Evolutionary conservation across 2,113 vertebrate species (phyloP).

Genomic region (Sapajus apella): DNA sequence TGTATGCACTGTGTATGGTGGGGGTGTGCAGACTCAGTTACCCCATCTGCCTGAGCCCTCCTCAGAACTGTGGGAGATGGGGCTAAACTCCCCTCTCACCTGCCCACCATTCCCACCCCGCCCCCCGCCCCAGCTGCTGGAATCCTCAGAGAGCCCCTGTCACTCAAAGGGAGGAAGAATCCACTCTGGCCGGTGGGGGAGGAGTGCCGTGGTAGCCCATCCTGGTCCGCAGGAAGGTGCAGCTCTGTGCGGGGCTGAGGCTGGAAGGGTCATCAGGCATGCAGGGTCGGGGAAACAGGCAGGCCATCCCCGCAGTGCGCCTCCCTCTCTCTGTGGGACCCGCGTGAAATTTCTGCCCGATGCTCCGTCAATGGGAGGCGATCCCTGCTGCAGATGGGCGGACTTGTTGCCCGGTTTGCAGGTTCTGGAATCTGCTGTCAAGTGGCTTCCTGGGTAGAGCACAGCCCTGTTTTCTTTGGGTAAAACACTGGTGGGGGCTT

Average conservation of each 20-base stretch:
- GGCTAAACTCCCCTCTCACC: background rate
- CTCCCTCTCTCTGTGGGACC: background rate
- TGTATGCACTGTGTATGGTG: background rate
- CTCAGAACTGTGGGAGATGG: fast-evolving
- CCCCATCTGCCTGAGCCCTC: background rate
- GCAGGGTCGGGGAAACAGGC: background rate
- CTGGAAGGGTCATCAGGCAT: background rate
- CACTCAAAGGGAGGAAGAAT: fast-evolving
- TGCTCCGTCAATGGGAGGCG: fast-evolving
- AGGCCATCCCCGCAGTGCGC: fast-evolving
- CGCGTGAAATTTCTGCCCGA: background rate
- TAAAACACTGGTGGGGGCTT: background rate
- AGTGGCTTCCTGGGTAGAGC: fast-evolving
- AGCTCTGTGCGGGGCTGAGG: background rate
- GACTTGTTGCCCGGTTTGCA: fast-evolving
- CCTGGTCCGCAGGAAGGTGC: fast-evolving
- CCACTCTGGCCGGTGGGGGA: fast-evolving
- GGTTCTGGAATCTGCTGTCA: background rate
- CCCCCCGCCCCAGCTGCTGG: too few species aligned
- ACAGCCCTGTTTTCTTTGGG: background rate
- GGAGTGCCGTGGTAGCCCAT: fast-evolving
- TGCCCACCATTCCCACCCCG: fast-evolving
- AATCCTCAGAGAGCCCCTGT: too few species aligned
- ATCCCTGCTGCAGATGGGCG: fast-evolving
- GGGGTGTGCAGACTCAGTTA: background rate